Evolutionary conservation across 2,113 vertebrate species (phyloP).

Genomic region (Gallinago jamesoni): DNA sequence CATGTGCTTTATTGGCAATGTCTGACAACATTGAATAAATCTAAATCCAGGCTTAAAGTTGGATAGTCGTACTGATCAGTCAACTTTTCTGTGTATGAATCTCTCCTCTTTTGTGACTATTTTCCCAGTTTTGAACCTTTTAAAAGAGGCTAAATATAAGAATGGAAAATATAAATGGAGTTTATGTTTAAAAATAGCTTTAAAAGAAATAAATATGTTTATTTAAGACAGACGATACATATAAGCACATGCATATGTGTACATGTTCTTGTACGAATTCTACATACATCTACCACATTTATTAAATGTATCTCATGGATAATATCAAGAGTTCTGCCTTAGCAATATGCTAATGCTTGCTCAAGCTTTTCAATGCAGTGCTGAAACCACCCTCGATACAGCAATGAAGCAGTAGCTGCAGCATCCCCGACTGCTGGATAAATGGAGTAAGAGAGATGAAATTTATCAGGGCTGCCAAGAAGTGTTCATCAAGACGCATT

Average conservation of each 20-base stretch:
- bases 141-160: neutral
- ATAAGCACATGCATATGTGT: rapidly evolving
- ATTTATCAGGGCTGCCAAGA: conserved; percentile 29
- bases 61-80: neutral
- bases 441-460: conserved; percentile 28
- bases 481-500: conserved; percentile 37
- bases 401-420: conserved; percentile 21
- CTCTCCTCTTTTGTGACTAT: neutral
- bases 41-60: neutral
- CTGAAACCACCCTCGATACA: conserved; percentile 34
- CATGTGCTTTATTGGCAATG: neutral
- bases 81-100: neutral
- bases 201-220: neutral
- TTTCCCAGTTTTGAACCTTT: neutral
- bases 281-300: neutral
- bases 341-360: conserved; percentile 4
- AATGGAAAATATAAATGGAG: neutral
- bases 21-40: neutral
- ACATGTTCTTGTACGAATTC: neutral
- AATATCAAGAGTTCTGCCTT: neutral
- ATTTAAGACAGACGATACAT: neutral
- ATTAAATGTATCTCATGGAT: neutral
- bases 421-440: conserved; percentile 4
- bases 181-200: neutral
- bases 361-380: conserved; percentile 37